Conservation (phyloP, 2,113 vertebrate species). For the Kryptolebias marmoratus region DNA sequence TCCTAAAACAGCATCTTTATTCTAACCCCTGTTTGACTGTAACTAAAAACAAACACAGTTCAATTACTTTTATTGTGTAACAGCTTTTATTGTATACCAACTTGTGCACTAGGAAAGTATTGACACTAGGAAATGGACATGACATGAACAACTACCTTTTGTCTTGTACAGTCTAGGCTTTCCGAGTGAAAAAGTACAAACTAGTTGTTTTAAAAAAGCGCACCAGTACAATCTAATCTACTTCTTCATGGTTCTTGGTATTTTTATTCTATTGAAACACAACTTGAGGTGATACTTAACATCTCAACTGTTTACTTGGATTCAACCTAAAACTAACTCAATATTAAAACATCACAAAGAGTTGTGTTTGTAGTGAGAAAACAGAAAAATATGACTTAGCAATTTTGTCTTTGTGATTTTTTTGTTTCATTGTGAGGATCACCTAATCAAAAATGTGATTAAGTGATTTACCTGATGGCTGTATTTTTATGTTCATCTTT, state of each 20-base stretch:
- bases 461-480: not conserved
- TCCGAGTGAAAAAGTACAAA: too few species aligned
- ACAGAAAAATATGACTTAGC: not conserved
- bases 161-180: too few species aligned
- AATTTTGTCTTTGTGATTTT: not conserved
- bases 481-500: not conserved
- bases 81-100: not conserved
- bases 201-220: too few species aligned
- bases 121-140: not conserved
- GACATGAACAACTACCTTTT: too few species aligned
- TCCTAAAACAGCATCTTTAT: constrained; percentile 4
- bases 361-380: not conserved
- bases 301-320: not conserved
- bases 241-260: not conserved
- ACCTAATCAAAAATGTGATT: too few species aligned
- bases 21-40: not conserved
- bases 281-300: not conserved
- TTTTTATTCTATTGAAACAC: not conserved
- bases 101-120: not conserved
- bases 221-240: too few species aligned
- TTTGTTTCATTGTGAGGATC: too few species aligned
- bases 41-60: constrained; percentile 1
- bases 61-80: not conserved
- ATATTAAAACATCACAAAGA: not conserved
- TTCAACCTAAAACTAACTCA: not conserved